These are phyloP conservation scores for Intellagama lesueurii DNA, from an alignment of 2,797 vertebrate genomes.

Conservation along the genomic window DNA sequence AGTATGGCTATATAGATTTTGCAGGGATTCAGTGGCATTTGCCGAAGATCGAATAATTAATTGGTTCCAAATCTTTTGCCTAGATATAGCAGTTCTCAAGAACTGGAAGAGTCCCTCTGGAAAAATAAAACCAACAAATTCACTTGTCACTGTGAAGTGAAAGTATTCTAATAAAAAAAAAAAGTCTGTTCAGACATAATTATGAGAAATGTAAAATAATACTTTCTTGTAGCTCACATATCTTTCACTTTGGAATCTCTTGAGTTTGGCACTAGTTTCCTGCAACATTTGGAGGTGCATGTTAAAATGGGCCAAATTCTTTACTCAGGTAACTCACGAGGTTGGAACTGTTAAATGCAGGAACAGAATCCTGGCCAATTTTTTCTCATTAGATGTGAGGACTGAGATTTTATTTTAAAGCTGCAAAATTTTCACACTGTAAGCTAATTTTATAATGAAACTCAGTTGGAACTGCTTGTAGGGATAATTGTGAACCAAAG, in stretches of 20 bases:
- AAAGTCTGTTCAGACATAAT: conserved; percentile 24
- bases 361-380: conserved; percentile 42
- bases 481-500: conserved; percentile 42
- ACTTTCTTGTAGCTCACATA: not conserved
- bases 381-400: conserved; percentile 7
- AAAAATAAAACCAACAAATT: conserved; percentile 46
- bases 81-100: conserved; percentile 13
- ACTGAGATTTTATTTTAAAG: conserved; percentile 13
- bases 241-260: not conserved
- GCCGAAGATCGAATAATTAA: conserved; percentile 46
- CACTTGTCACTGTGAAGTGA: conserved; percentile 20
- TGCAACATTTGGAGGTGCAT: not conserved
- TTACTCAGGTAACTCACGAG: conserved; percentile 48
- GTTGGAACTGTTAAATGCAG: conserved; percentile 33
- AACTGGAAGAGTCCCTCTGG: conserved; percentile 27
- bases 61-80: conserved; percentile 60
- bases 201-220: conserved; percentile 41
- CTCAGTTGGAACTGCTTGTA: conserved; percentile 60
- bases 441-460: conserved; percentile 40
- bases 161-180: conserved; percentile 44
- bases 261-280: conserved; percentile 18
- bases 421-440: conserved; percentile 32
- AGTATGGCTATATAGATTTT: not conserved
- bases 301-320: conserved; percentile 40
- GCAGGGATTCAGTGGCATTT: not conserved